These are phyloP conservation scores for Automeris io DNA, from an alignment of 2,888 invertebrate species.

Conservation along the genomic window DNA sequence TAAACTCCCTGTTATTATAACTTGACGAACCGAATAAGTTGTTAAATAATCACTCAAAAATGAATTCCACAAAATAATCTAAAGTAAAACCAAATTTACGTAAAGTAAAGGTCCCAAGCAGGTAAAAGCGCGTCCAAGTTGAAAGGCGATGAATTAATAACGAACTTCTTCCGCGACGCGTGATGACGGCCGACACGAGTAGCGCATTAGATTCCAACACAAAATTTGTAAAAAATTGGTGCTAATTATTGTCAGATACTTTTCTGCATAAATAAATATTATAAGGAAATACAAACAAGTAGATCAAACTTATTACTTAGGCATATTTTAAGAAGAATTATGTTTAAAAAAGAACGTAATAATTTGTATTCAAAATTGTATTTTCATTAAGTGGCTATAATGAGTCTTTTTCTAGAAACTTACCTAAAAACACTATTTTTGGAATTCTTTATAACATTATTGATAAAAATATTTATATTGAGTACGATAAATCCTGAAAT, in stretches of 20 bases:
- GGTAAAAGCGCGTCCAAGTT: slow-evolving; percentile 56
- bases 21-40: no score
- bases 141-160: slow-evolving; percentile 71
- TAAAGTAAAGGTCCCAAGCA: slow-evolving; percentile 44
- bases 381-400: no score
- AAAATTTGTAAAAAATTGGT: slow-evolving; percentile 50
- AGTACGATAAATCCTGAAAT: no score
- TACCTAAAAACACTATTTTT: no score
- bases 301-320: slow-evolving; percentile 33
- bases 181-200: slow-evolving; percentile 75
- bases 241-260: slow-evolving; percentile 47
- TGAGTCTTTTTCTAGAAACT: no score
- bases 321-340: no score
- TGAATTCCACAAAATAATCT: neutral
- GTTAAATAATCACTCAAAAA: no score
- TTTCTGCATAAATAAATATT: slow-evolving; percentile 25
- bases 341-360: no score
- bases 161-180: slow-evolving; percentile 71
- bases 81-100: slow-evolving; percentile 11
- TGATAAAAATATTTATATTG: no score
- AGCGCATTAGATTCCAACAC: slow-evolving; percentile 68
- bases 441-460: no score
- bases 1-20: no score
- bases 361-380: no score
- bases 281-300: slow-evolving; percentile 18